Base-by-base conservation (phyloP, 2,113 vertebrate species). In the Ptilonorhynchus violaceus region DNA sequence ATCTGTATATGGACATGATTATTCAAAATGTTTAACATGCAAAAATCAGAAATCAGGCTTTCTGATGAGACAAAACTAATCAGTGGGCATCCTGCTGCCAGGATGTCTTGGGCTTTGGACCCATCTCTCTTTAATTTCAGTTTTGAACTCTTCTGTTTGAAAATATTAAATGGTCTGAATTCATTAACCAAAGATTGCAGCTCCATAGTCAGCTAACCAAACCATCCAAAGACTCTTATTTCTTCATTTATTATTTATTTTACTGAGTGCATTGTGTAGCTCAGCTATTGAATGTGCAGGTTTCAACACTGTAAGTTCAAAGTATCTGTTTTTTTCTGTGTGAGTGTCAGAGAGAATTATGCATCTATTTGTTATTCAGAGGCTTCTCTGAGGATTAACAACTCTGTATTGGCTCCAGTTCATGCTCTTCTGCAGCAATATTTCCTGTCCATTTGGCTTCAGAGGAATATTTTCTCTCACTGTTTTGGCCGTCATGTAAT, bases 211-310 rank as follows among this genome's bases (percentile, higher is more conserved):
- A 92, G 33, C 12, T 79, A 85, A 47, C n/a, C 15, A 80, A 69
- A 70, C 35, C 30, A 77, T 72, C 70, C 22, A 94, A 94, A 91
- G 28, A 42, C 22, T 93, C 84, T 91, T 39, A 60, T 70, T 84
- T 87, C 35, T 77, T 95, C 41, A 73, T 96, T 94, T 96, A 44
- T 95, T 92, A 66, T 94, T 97, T 96, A 46, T 95, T 74, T 95
- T 92, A 78, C 50, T 91, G 55, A 76, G 30, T 89, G 37, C 13
- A 33, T 53, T 87, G 49, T 37, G 58, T 79, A 64, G 69, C 50
- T 90, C 46, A 80, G 30, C 46, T 93, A 82, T 53, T 30, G 52
- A 75, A 85, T 41, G 13, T 37, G 59, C 30, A 88, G 39, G 15
- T 83, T 96, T 92, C 70, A 86, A 77, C 44, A 52, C 20, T 6